These are phyloP conservation scores for Malurus melanocephalus DNA, from an alignment of 2,113 vertebrate genomes.

Conservation along the genomic window DNA sequence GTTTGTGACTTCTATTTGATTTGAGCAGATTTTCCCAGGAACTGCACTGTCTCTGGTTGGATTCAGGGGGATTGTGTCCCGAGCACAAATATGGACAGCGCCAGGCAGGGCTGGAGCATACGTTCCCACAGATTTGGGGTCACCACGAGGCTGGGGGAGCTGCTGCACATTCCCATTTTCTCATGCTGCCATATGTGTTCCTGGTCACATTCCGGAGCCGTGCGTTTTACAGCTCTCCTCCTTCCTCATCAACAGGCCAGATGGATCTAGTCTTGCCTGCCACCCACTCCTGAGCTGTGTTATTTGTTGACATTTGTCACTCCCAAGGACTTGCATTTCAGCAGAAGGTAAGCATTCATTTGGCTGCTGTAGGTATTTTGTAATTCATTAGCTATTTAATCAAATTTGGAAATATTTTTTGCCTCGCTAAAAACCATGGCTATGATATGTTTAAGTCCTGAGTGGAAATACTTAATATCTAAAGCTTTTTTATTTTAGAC, in stretches of 20 bases:
- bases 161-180: background rate
- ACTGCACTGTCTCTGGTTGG: background rate
- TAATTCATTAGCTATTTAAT: background rate
- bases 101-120: background rate
- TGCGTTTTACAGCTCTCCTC: background rate
- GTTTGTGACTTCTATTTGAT: background rate
- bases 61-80: background rate
- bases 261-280: slow-evolving; percentile 8
- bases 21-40: background rate
- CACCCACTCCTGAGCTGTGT: background rate
- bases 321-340: background rate
- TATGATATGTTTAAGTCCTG: background rate
- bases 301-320: background rate
- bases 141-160: background rate
- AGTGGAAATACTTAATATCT: background rate
- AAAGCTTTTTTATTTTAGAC: background rate
- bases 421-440: background rate
- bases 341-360: background rate
- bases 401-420: background rate
- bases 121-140: background rate
- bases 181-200: background rate
- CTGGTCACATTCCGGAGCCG: background rate
- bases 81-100: accelerated
- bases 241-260: slow-evolving; percentile 20
- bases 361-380: background rate